Base-by-base conservation (phyloP, 2,888 invertebrate genomes). In the Caradrina clavipalpis region DNA sequence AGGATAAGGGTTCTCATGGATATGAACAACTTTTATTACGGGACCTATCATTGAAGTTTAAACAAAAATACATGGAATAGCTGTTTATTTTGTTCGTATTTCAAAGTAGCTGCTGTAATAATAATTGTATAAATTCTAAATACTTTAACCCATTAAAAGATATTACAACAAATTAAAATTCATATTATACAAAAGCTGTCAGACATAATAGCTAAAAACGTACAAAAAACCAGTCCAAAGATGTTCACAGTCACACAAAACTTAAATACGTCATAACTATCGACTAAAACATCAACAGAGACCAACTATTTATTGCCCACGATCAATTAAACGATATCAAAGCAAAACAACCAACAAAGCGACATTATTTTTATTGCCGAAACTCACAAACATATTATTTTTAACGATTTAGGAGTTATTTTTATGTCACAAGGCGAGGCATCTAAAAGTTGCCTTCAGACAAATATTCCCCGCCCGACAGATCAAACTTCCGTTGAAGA, bases 401-500 rank as follows among this genome's bases (percentile, higher is more conserved):
- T 88, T 86, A 85, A 88, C 84, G 86, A 84, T 86, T 84, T 78
- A 78, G 72, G 76, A 84, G 82, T 82, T 88, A 88, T 88, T 88
- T 87, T 86, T 88, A 86, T 84, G 85, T 86, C 80, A 58, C 68
- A 51, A 77, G 42, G 35, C 76, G 69, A 71, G 60, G 57, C 79
- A 71, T 79, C 65, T 72, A 64, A 80, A 81, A 81, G 65, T 69
- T 66, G 69, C 49, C n/a, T 54, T 54, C 35, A 75, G 69, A 65
- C 68, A 68, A 66, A 76, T 67, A 73, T 69, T 22, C 55, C 47
- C 76, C 73, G 69, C 80, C 76, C 76, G 68, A 78, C 85, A 82
- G 85, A 84, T 87, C 85, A 85, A 87, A 91, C 91, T 89, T 90
- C 91, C 89, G 89, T 83, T 76, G 70, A 77, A 71, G 73, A 82